Evolutionary conservation across 2,888 invertebrate genomes (phyloP), one percentile per base, ranked within the genome.

Genomic region (Pollenia amentaria): DNA sequence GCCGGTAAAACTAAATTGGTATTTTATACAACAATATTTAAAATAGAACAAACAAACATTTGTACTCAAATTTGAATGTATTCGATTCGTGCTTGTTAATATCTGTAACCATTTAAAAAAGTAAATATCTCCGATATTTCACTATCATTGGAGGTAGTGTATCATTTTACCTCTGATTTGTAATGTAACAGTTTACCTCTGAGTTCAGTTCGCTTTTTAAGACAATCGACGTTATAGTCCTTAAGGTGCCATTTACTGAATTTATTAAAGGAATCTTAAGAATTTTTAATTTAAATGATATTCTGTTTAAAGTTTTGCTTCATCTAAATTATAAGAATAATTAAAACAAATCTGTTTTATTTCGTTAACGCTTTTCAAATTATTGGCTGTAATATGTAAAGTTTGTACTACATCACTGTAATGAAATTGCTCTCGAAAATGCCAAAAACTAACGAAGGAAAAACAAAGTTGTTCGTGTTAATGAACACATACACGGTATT

Each of bases 391-490:
- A 1, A 29, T 29, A 29, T 29, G 3, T 29, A 29, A 29, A 29
- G 29, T 29, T 29, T 29, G 29, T 29, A 29, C 29, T 29, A 0
- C 29, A 29, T 6, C 29, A 48, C 14, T n/a, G 12, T 65, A 46
- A 65, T 65, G 16, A 9, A 65, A 46, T 29, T 14, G 46, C 29
- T 29, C 64, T 65, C 48, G 12, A 46, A 29, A 65, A 14, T 46
- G 46, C 46, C 65, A 65, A 65, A 12, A 57, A 60, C 60, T 38
- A 38, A 46, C 18, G n/a, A 14, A 29, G 65, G 18, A 64, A 18
- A 6, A 64, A 64, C 12, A 8, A 9, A 42, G 21, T 42, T 44
- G 29, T 21, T 53, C 16, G 14, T 44, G 14, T 21, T 12, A 67
- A 40, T n/a, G 51, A 67, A 48, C 14, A 64, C 9, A 55, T 46